Evolutionary conservation across 1,140 invertebrate genomes (phyloP), one percentile per base, ranked within the genome.

Genomic region (Diploscapter pachys): DNA sequence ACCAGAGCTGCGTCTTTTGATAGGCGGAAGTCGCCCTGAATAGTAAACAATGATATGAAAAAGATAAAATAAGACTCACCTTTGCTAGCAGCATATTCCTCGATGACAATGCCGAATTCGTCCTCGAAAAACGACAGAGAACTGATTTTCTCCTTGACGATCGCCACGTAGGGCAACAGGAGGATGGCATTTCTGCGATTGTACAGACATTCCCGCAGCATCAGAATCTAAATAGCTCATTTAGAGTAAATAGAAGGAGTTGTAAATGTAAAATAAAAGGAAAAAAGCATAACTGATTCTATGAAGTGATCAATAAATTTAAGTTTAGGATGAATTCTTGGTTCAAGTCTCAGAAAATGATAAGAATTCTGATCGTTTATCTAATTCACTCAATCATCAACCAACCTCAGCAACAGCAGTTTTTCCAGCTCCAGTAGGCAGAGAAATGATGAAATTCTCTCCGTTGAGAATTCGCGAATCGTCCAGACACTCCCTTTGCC

Each of bases 371-470:
- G 31, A 31, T 31, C 31, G 31, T 31, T 31, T 31, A 31, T 31
- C 31, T 31, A 31, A 31, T 31, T 31, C 31, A 31, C 31, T 31
- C 31, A 1, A 31, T 31, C 31, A 31, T 31, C 31, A 31, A 31
- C 6, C 8, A 76, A 98, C 91, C 88, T 98, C 96, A 49, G 95
- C 94, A 5, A 98, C 93, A 52, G 98, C 87, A 8, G 96, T 98
- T 90, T 96, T 96, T 3, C 94, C 94, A 8, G 93, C 93, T 85
- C 93, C 94, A n/a, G 94, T 95, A 51, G 95, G 95, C 13, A 97
- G 84, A 4, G 92, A 92, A 86, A 96, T 94, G 76, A 98, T 91
- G 9, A 97, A 88, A 88, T 98, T 98, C 78, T 71, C 59, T 5
- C 78, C 78, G 4, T 62, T 51, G 4, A 79, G 57, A 5, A 83